phyloP scores from a whole-genome alignment of 2,888 invertebrate species.

The Apomyelois bistriatella region DNA sequence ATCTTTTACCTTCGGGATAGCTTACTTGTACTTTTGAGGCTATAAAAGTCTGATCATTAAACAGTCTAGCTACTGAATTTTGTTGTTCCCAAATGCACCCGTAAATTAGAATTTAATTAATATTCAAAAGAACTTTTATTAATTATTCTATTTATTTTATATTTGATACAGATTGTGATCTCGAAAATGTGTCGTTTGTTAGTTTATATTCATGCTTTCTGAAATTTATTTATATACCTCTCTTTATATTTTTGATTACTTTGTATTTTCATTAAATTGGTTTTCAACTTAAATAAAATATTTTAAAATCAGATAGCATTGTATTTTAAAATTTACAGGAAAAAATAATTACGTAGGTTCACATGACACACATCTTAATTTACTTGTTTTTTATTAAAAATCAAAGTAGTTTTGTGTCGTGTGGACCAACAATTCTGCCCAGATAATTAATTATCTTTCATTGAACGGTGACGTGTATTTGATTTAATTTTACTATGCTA shows the following conservation, averaged over 20 bases:
- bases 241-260: background rate
- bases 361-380: too few species aligned
- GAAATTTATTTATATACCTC: background rate
- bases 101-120: background rate
- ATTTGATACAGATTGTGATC: conserved; percentile 4
- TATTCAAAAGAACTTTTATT: background rate
- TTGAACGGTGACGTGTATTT: conserved; percentile 2
- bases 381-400: too few species aligned
- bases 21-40: conserved; percentile 13
- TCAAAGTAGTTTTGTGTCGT: background rate
- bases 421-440: background rate
- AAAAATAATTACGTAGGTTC: too few species aligned
- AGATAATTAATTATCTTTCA: background rate
- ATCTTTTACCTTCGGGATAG: too few species aligned
- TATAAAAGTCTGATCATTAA: conserved; percentile 7
- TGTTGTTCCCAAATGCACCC: background rate
- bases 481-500: background rate
- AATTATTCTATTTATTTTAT: conserved; percentile 2
- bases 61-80: background rate
- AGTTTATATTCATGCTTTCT: background rate
- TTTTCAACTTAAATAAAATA: too few species aligned
- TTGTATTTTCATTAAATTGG: background rate
- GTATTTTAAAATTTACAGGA: too few species aligned
- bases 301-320: background rate
- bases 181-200: conserved; percentile 9